Evolutionary conservation across 2,888 invertebrate genomes (phyloP).

Genomic region (Nephrotoma flavescens): DNA sequence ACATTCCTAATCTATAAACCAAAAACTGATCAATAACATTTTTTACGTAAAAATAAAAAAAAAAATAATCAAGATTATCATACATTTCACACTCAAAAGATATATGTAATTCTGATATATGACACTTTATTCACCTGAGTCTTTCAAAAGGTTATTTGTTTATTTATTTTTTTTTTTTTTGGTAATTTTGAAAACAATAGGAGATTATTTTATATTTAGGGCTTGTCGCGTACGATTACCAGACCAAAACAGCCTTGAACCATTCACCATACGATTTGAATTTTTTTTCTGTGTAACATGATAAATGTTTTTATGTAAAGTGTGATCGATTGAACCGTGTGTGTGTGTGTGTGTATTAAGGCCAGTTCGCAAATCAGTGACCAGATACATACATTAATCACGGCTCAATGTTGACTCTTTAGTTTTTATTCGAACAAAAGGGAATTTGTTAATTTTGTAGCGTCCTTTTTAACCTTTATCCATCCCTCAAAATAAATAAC

Average conservation of each 20-base stretch:
- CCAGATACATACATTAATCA: no score
- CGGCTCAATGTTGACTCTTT: no score
- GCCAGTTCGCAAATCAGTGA: background rate
- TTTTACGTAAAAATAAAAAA: background rate
- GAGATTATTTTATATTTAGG: background rate
- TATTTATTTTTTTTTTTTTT: background rate
- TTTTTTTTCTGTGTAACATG: background rate
- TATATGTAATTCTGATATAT: background rate
- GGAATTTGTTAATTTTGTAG: no score
- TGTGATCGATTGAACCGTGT: background rate
- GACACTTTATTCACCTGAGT: background rate
- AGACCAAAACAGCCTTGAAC: background rate
- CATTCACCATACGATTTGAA: background rate
- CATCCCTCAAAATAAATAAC: no score
- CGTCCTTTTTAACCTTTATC: no score
- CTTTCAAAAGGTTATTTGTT: background rate
- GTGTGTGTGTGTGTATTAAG: background rate
- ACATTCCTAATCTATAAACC: background rate
- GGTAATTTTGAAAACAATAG: background rate
- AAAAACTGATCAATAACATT: background rate
- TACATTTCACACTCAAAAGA: background rate
- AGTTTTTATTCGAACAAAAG: no score
- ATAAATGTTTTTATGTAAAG: background rate
- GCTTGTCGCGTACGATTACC: background rate
- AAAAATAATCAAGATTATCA: background rate